phyloP scores from a whole-genome alignment of 2,888 invertebrate species.

The Pilophorus perplexus region DNA sequence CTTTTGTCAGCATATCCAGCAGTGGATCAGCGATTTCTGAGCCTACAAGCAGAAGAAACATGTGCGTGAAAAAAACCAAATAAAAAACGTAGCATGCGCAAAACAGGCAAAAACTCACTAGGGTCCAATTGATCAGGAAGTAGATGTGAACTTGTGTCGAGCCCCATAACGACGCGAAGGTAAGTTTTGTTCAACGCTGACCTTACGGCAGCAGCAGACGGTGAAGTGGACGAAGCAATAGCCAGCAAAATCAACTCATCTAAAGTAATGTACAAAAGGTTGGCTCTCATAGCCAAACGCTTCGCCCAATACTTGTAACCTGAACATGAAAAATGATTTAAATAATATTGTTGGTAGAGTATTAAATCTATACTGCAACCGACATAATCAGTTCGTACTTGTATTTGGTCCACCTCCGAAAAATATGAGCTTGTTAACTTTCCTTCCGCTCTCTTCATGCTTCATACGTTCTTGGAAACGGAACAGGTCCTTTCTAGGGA shows the following conservation, averaged over 20 bases:
- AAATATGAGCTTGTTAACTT: conserved; percentile 25
- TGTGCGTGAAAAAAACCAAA: not conserved
- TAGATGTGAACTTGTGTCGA: not conserved
- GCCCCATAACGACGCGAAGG: conserved; percentile 11
- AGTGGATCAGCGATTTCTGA: conserved; percentile 18
- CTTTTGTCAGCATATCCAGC: conserved; percentile 18
- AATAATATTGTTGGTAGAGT: too few species aligned
- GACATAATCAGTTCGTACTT: not conserved
- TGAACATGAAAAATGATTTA: too few species aligned
- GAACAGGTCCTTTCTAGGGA: conserved; percentile 17
- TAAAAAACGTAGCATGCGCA: not conserved
- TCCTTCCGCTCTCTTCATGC: not conserved
- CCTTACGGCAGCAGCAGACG: not conserved
- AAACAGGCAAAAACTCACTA: not conserved
- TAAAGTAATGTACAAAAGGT: conserved; percentile 2
- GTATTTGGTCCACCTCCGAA: conserved; percentile 35
- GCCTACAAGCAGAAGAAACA: too few species aligned
- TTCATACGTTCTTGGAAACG: not conserved
- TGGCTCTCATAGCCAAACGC: not conserved
- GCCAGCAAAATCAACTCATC: conserved; percentile 31
- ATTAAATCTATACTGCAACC: not conserved
- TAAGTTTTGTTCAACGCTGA: conserved; percentile 18
- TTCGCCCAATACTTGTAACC: conserved; percentile 28
- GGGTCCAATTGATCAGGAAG: conserved; percentile 23
- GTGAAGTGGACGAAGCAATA: not conserved